phyloP scores from a whole-genome alignment of 1,140 invertebrate species.

The Trachymyrmex septentrionalis region DNA sequence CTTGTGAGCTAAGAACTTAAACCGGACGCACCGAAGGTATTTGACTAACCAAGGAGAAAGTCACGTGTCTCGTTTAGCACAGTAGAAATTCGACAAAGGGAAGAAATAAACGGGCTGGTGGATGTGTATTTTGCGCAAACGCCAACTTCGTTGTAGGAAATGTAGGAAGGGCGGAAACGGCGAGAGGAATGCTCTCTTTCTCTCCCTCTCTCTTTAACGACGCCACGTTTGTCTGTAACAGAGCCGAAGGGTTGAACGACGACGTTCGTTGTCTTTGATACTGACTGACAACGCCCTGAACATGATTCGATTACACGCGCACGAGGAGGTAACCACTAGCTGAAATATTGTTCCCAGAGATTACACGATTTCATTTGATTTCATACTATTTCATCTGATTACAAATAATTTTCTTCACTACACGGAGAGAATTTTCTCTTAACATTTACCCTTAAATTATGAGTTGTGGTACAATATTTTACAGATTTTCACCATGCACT shows the following conservation, averaged over 20 bases:
- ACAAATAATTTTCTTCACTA: too few species aligned
- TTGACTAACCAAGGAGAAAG: slow-evolving; percentile 17
- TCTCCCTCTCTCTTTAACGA: background rate
- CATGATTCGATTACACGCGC: background rate
- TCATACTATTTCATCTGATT: too few species aligned
- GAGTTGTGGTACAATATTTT: too few species aligned
- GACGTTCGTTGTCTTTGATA: slow-evolving; percentile 4
- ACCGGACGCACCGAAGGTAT: background rate
- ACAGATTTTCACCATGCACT: too few species aligned
- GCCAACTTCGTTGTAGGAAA: background rate
- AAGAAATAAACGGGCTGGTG: background rate
- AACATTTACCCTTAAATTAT: too few species aligned
- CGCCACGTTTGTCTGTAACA: background rate
- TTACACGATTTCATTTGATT: too few species aligned
- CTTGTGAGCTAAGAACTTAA: background rate
- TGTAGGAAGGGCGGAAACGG: background rate
- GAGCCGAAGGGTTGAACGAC: slow-evolving; percentile 1
- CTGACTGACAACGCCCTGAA: slow-evolving; percentile 15
- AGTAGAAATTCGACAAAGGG: background rate
- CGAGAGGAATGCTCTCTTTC: background rate
- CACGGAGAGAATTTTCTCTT: too few species aligned
- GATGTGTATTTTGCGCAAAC: background rate
- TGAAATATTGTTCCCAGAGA: too few species aligned
- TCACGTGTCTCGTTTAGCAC: background rate
- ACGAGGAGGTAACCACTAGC: too few species aligned